Evolutionary conservation across 2,888 invertebrate genomes (phyloP), one percentile per base, ranked within the genome.

Genomic region (Dysmachus trigonus): DNA sequence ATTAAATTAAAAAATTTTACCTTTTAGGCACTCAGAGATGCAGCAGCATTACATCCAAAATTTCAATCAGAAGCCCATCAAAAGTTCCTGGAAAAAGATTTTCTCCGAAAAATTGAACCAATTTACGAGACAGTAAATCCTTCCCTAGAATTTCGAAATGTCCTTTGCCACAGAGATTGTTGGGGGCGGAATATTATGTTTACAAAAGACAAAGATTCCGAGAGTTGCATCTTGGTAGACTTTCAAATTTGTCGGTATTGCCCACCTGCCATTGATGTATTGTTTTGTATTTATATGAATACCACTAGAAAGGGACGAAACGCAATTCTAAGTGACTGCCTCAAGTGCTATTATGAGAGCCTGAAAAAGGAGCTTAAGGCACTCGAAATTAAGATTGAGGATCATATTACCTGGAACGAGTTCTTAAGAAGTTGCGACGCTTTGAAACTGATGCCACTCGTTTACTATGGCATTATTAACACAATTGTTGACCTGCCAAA

Each of bases 121-220:
- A 87, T 91, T 0, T 91, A 90, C 38, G 89, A 88, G n/a, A 91
- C 91, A 90, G 89, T 89, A 0, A 89, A 90, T 76, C 87, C 92
- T 15, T 91, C 93, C 3, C 47, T 89, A 74, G 89, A 89, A 76
- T 91, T 92, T 90, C 89, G 91, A 5, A 93, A 93, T 87, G 93
- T 93, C 0, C 89, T 94, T 1, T 92, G 92, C n/a, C 92, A 92
- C 88, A 90, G 91, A 1, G 92, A 92, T 88, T 89, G 90, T 51
- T 92, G 92, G 92, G 89, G 89, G n/a, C 91, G 91, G 13, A 92
- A 92, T 89, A 89, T 91, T 10, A 90, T 92, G 87, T 90, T 90
- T 79, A 86, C 82, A 35, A 86, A 85, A 51, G 87, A 86, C 4
- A 7, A 33, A 2, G 38, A 22, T 38, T 41, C 83, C n/a, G 86